Conservation (phyloP, 2,888 invertebrate species). For the Ptychoptera contaminata region DNA sequence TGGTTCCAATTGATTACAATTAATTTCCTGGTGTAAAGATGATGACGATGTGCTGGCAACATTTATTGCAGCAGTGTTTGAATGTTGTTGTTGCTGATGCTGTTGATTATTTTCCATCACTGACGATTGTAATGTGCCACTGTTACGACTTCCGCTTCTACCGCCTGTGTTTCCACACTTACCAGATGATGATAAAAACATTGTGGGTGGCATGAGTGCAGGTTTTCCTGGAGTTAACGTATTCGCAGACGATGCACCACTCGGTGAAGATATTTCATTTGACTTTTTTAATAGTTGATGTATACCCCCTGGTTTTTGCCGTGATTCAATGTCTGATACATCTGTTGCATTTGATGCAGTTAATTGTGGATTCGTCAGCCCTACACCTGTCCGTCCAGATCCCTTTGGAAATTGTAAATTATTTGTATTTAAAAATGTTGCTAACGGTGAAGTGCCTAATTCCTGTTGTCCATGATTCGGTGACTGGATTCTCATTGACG, state of each 20-base stretch:
- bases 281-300: conserved; percentile 9
- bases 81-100: conserved; percentile 3
- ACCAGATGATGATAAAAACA: conserved; percentile 52
- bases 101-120: conserved; percentile 8
- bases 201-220: conserved; percentile 70
- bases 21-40: background rate
- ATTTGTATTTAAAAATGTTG: conserved; percentile 36
- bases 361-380: conserved; percentile 12
- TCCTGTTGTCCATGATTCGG: conserved; percentile 33
- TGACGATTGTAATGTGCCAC: conserved; percentile 13
- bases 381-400: conserved; percentile 26
- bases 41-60: conserved; percentile 5
- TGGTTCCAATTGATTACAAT: conserved; percentile 39
- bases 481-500: background rate
- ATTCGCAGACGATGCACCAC: background rate
- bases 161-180: conserved; percentile 18
- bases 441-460: conserved; percentile 36
- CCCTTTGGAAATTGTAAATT: conserved; percentile 30
- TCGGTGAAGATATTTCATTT: background rate
- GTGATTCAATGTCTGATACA: conserved; percentile 6
- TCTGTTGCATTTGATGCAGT: conserved; percentile 12
- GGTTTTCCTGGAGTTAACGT: conserved; percentile 41
- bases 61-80: conserved; percentile 2
- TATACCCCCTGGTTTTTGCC: conserved; percentile 5
- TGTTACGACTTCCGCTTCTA: conserved; percentile 8